phyloP scores from a whole-genome alignment of 1,140 invertebrate species.

The Drosophila azteca region DNA sequence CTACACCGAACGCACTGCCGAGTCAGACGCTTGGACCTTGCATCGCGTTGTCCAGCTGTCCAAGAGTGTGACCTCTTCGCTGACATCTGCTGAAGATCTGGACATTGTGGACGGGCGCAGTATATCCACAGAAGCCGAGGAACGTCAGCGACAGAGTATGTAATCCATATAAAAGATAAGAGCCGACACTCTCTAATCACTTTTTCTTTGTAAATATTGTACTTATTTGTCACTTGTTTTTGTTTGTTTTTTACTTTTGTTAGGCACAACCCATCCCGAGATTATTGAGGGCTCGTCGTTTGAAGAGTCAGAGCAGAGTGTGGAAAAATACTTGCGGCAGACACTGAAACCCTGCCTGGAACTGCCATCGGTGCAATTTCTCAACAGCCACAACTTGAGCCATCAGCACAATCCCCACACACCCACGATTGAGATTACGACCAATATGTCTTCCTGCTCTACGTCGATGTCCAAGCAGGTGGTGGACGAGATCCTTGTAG shows the following conservation, averaged over 20 bases:
- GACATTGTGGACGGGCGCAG: conserved; percentile 84
- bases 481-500: conserved; percentile 74
- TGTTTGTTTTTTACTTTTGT: no score
- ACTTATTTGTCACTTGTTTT: not conserved
- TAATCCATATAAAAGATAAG: not conserved
- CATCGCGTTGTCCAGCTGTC: conserved; percentile 88
- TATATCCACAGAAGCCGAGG: conserved; percentile 76
- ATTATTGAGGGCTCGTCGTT: conserved; percentile 76
- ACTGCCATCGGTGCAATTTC: conserved; percentile 62
- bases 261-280: conserved; percentile 60
- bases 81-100: conserved; percentile 84
- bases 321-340: conserved; percentile 76
- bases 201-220: not conserved
- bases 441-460: conserved; percentile 70
- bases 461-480: conserved; percentile 53
- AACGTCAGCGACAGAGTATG: conserved; percentile 62
- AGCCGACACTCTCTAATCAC: not conserved
- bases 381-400: conserved; percentile 53
- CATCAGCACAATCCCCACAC: conserved; percentile 73
- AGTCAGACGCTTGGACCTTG: conserved; percentile 95
- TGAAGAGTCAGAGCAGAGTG: conserved; percentile 79
- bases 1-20: conserved; percentile 92
- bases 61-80: conserved; percentile 83
- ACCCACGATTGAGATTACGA: conserved; percentile 72
- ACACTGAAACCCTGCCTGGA: conserved; percentile 76